Evolutionary conservation across 2,797 vertebrate species (phyloP).

Genomic region (Acanthurus tractus): DNA sequence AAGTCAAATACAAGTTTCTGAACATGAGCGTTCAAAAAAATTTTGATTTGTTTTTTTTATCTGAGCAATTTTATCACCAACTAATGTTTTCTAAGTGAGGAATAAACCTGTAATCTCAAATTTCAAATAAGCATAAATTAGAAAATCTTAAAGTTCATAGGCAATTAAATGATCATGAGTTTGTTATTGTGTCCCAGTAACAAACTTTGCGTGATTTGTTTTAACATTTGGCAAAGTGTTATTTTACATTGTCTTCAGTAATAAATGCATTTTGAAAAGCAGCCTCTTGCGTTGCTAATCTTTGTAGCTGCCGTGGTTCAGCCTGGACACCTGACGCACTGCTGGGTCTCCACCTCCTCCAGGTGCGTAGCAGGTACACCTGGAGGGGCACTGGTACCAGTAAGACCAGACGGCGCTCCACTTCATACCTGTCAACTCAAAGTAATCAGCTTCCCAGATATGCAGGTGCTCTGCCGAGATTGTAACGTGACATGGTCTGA

Average conservation of each 20-base stretch:
- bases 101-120: background rate
- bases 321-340: slow-evolving; percentile 24
- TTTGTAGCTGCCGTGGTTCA: background rate
- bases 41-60: too few relatives aligned
- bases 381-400: slow-evolving; percentile 46
- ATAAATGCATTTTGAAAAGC: too few relatives aligned
- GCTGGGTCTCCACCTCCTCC: slow-evolving; percentile 63
- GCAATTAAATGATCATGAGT: too few relatives aligned
- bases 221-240: background rate
- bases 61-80: too few relatives aligned
- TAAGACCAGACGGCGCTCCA: slow-evolving; percentile 36
- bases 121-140: background rate
- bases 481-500: slow-evolving; percentile 60
- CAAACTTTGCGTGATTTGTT: background rate
- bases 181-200: background rate
- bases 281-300: background rate
- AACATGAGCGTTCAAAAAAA: too few relatives aligned
- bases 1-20: too few relatives aligned
- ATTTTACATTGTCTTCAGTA: background rate
- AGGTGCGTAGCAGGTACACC: slow-evolving; percentile 66
- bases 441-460: slow-evolving; percentile 32
- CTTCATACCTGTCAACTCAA: slow-evolving; percentile 20
- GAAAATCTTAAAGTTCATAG: background rate
- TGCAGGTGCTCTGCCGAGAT: slow-evolving; percentile 29
- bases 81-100: background rate